These are phyloP conservation scores for Frieseomelitta varia DNA, from an alignment of 1,140 invertebrate genomes.

Conservation along the genomic window DNA sequence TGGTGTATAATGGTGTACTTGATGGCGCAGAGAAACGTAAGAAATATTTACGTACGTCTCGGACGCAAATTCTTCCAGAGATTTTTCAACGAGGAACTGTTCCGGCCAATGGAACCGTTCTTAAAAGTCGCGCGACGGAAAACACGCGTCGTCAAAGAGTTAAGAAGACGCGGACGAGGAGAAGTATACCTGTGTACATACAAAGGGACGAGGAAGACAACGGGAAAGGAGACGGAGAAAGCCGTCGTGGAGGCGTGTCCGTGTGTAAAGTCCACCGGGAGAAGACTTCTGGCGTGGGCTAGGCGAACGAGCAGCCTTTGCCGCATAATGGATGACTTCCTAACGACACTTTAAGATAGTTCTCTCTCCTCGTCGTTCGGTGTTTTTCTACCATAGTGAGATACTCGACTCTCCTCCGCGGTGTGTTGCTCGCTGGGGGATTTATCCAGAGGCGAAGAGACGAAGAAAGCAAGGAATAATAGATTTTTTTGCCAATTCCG, in stretches of 20 bases:
- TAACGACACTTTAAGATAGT: conserved; percentile 80
- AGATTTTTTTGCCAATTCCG: conserved; percentile 70
- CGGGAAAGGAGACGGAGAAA: conserved; percentile 49
- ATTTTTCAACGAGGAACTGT: neutral
- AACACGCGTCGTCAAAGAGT: conserved; percentile 51
- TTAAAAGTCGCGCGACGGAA: conserved; percentile 24
- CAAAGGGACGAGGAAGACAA: conserved; percentile 26
- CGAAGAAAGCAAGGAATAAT: conserved; percentile 71
- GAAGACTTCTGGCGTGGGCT: conserved; percentile 72
- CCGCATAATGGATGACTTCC: conserved; percentile 79
- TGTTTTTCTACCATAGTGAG: conserved; percentile 61
- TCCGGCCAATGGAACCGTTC: neutral
- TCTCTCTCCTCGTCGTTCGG: conserved; percentile 66
- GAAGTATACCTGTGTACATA: no score
- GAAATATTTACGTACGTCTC: neutral
- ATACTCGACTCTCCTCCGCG: neutral
- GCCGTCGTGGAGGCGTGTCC: conserved; percentile 63
- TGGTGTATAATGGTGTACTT: no score
- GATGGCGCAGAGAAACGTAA: neutral
- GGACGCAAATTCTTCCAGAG: neutral
- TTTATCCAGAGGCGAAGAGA: conserved; percentile 3
- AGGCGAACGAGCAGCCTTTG: conserved; percentile 66
- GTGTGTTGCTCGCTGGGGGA: neutral
- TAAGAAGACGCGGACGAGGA: neutral
- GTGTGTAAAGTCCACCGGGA: conserved; percentile 66